These are phyloP conservation scores for Saccopteryx leptura DNA, from an alignment of 2,113 vertebrate genomes.

Conservation along the genomic window DNA sequence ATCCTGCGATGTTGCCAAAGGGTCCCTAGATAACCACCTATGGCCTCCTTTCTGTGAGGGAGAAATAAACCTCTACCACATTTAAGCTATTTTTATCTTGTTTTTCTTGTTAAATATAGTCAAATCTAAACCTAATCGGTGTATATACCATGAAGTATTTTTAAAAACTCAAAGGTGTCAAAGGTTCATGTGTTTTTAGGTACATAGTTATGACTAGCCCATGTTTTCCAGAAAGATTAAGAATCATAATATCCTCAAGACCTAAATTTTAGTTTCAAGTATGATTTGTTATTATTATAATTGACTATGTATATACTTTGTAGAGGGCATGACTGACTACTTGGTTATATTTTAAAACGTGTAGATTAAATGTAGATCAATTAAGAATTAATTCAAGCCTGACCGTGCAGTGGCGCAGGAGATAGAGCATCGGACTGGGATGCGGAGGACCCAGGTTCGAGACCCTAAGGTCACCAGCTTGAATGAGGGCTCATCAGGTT, in stretches of 20 bases:
- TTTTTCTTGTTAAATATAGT: constrained; percentile 19
- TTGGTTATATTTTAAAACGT: constrained; percentile 25
- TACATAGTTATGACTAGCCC: not conserved
- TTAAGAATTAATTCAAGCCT: too few relatives aligned
- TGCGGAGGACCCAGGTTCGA: too few relatives aligned
- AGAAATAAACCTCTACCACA: not conserved
- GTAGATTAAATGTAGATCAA: not conserved
- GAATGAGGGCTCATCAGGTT: too few relatives aligned
- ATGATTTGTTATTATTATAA: not conserved
- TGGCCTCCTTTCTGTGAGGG: not conserved
- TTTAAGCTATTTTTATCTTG: not conserved
- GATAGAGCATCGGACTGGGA: too few relatives aligned
- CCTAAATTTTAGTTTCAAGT: not conserved
- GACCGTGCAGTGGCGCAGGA: too few relatives aligned
- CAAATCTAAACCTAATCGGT: not conserved
- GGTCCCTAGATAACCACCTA: not conserved
- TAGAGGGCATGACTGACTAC: not conserved
- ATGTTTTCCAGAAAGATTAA: not conserved
- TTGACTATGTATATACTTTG: not conserved
- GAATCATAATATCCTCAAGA: not conserved
- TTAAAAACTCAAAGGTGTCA: not conserved
- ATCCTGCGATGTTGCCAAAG: not conserved
- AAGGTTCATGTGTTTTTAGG: not conserved
- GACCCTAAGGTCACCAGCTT: too few relatives aligned
- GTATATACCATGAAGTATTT: not conserved